These are phyloP conservation scores for Sinodicranocentrus sp. DNA, from an alignment of 2,888 invertebrate genomes.

Conservation along the genomic window DNA sequence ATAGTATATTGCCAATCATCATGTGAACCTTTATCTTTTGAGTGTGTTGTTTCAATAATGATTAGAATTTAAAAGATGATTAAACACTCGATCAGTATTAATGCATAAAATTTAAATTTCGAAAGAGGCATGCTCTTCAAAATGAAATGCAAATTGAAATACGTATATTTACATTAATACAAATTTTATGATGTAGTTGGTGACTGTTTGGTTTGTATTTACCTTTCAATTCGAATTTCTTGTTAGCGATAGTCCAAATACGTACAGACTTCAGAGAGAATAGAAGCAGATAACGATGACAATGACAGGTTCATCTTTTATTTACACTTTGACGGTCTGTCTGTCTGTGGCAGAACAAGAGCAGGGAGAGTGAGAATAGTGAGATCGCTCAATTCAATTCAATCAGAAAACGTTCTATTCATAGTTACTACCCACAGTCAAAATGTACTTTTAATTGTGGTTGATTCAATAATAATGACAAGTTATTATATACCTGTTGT, in stretches of 20 bases:
- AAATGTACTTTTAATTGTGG: slow-evolving; percentile 51
- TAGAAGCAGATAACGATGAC: slow-evolving; percentile 4
- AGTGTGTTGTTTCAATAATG: too few species aligned
- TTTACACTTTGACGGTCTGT: slow-evolving; percentile 36
- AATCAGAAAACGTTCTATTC: slow-evolving; percentile 46
- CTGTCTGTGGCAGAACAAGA: slow-evolving; percentile 59
- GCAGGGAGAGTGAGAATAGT: slow-evolving; percentile 20
- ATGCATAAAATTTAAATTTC: slow-evolving; percentile 5
- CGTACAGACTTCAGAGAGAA: too few species aligned
- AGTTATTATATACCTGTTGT: slow-evolving; percentile 28
- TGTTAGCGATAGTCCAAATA: too few species aligned
- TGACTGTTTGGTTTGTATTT: too few species aligned
- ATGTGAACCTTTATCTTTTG: too few species aligned
- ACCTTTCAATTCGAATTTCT: too few species aligned
- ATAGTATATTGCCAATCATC: too few species aligned
- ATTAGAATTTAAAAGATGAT: slow-evolving; percentile 41
- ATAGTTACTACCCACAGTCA: slow-evolving; percentile 42
- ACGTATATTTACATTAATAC: too few species aligned
- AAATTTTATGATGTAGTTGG: too few species aligned
- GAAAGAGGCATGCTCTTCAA: not conserved
- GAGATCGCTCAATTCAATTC: slow-evolving; percentile 57
- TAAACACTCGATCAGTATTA: slow-evolving; percentile 18
- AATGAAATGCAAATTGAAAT: too few species aligned
- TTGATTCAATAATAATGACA: slow-evolving; percentile 59
- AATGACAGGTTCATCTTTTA: slow-evolving; percentile 49